phyloP scores from a whole-genome alignment of 2,113 vertebrate genomes.

The Elgaria multicarinata region DNA sequence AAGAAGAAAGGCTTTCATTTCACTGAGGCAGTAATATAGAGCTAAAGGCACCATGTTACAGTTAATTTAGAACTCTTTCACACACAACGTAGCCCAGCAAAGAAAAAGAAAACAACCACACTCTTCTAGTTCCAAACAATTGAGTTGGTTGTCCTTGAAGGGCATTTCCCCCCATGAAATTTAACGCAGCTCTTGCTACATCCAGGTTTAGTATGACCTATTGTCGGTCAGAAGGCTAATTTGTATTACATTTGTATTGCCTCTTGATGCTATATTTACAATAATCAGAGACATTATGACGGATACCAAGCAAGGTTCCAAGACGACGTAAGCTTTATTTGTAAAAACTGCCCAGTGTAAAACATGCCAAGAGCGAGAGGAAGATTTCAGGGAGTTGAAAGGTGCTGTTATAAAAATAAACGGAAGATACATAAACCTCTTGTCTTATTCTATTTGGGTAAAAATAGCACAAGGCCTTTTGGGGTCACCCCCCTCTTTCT shows the following conservation, averaged over 20 bases:
- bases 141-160: not conserved
- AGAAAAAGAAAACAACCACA: not conserved
- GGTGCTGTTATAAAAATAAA: constrained; percentile 5
- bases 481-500: not conserved
- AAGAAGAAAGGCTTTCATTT: too few species aligned
- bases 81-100: not conserved
- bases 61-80: not conserved
- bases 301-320: not conserved
- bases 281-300: not conserved
- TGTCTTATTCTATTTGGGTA: not conserved
- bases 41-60: not conserved
- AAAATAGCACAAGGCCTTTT: constrained; percentile 1
- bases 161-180: not conserved
- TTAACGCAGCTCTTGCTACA: not conserved
- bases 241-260: not conserved
- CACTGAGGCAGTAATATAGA: not conserved
- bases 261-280: not conserved
- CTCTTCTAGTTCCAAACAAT: too few species aligned
- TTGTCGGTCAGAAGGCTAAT: not conserved
- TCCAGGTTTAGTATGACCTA: too few species aligned
- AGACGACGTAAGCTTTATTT: not conserved
- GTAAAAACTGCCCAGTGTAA: not conserved
- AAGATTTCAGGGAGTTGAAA: constrained; percentile 56
- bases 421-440: not conserved
- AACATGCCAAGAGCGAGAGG: constrained; percentile 46